Evolutionary conservation across 1,140 invertebrate species (phyloP).

Genomic region (Zophobas morio): DNA sequence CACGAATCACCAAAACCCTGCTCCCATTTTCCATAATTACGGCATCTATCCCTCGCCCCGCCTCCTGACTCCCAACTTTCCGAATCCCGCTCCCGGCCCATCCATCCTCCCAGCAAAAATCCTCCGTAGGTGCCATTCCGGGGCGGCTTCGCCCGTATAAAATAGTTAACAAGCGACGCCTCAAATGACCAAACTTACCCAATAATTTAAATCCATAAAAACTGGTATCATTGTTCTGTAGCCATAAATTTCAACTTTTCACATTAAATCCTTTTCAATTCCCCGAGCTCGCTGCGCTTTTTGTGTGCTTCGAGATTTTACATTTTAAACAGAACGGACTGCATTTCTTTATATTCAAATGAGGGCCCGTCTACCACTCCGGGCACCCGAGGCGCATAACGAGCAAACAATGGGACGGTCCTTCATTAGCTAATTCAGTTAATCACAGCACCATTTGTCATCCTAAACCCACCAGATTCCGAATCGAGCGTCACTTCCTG

Average conservation of each 20-base stretch:
- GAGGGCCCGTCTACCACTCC: constrained; percentile 47
- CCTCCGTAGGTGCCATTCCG: constrained; percentile 2
- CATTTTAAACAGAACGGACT: constrained; percentile 61
- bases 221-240: constrained; percentile 66
- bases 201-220: constrained; percentile 67
- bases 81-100: too few relatives aligned
- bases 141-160: constrained; percentile 52
- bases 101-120: neutral
- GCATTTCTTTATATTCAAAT: constrained; percentile 65
- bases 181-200: constrained; percentile 66
- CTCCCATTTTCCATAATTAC: too few relatives aligned
- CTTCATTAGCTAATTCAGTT: neutral
- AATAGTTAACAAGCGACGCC: constrained; percentile 62
- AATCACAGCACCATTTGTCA: neutral
- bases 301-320: constrained; percentile 60
- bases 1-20: too few relatives aligned
- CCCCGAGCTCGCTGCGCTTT: constrained; percentile 55
- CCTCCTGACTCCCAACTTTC: too few relatives aligned
- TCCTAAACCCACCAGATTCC: neutral
- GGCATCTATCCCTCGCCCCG: too few relatives aligned
- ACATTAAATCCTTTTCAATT: constrained; percentile 67
- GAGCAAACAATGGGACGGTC: neutral
- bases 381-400: too few relatives aligned
- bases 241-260: constrained; percentile 66
- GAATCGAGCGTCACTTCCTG: constrained; percentile 4